phyloP scores from a whole-genome alignment of 2,113 vertebrate species.

The Hystrix brachyura region DNA sequence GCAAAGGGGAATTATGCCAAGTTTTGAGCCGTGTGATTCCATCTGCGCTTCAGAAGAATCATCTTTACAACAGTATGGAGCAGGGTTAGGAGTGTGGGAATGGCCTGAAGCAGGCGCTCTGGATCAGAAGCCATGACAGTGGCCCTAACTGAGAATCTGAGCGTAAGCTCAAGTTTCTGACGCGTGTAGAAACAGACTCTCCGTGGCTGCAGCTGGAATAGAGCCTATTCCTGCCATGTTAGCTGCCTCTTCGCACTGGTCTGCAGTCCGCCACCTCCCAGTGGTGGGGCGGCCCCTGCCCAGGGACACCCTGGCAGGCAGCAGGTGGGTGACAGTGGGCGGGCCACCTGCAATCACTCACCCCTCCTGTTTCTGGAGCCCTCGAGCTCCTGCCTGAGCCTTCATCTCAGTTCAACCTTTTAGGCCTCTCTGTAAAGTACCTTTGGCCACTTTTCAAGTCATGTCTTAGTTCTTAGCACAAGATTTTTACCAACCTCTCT shows the following conservation, averaged over 20 bases:
- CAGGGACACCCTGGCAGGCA: rapidly evolving
- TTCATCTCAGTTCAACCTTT: background rate
- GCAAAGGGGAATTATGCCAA: background rate
- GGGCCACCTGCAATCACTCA: rapidly evolving
- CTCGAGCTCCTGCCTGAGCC: background rate
- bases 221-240: background rate
- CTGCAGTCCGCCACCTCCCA: rapidly evolving
- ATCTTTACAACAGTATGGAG: background rate
- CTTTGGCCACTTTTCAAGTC: constrained; percentile 32
- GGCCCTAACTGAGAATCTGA: background rate
- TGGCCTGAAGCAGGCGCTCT: background rate
- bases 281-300: too few relatives aligned
- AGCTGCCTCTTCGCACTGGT: background rate
- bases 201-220: background rate
- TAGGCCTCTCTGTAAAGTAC: background rate
- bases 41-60: background rate
- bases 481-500: constrained; percentile 34
- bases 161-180: background rate
- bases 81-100: background rate
- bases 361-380: background rate
- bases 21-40: background rate
- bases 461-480: constrained; percentile 29
- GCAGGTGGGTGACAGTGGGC: background rate
- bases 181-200: background rate
- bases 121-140: background rate